These are phyloP conservation scores for Julus scanicus DNA, from an alignment of 2,888 invertebrate genomes.

Conservation along the genomic window DNA sequence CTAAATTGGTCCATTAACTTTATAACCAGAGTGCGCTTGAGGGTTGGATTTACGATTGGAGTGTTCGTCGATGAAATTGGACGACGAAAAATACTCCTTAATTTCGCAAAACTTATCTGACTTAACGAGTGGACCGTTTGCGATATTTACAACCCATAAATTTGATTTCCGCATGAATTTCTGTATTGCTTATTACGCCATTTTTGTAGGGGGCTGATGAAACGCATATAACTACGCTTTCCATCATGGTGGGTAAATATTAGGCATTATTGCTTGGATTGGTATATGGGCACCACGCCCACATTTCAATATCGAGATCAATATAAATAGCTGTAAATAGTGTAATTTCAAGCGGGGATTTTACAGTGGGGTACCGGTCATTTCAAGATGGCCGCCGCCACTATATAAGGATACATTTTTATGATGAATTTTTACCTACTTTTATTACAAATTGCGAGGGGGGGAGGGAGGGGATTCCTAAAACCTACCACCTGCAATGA, in stretches of 20 bases:
- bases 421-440: not conserved
- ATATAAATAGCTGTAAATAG: not conserved
- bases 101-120: not conserved
- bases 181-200: not conserved
- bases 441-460: not conserved
- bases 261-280: slow-evolving; percentile 6
- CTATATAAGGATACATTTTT: not conserved
- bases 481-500: not conserved
- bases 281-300: slow-evolving; percentile 24
- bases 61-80: slow-evolving; percentile 13
- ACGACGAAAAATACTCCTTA: not conserved
- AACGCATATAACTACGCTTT: not conserved
- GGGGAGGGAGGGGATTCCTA: not conserved
- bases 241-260: not conserved
- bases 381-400: not conserved
- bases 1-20: not conserved
- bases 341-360: not conserved
- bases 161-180: not conserved
- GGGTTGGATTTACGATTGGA: not conserved
- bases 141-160: not conserved
- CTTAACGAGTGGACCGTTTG: not conserved
- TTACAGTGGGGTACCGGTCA: not conserved
- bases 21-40: not conserved
- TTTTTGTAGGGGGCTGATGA: not conserved
- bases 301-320: slow-evolving; percentile 37